Conservation (phyloP, 2,797 vertebrate species). For the Malacoraja senta region DNA sequence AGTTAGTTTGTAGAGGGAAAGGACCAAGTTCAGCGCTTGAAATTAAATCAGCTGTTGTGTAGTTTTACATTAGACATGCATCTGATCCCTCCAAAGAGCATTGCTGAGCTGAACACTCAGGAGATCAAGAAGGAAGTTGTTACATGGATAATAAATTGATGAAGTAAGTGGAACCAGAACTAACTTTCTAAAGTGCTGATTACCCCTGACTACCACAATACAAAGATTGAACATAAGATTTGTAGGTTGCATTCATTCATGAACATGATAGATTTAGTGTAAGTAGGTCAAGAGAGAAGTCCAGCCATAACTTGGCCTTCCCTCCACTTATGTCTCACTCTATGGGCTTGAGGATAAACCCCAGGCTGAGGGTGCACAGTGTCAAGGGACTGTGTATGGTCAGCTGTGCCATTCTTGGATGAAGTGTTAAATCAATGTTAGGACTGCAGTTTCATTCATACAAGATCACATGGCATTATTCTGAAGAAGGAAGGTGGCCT, state of each 20-base stretch:
- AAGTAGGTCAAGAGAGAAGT: background rate
- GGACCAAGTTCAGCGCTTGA: background rate
- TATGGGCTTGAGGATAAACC: too few species aligned
- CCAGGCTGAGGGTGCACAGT: too few species aligned
- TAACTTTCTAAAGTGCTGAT: background rate
- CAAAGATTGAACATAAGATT: background rate
- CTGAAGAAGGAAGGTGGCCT: too few species aligned
- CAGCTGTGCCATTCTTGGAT: too few species aligned
- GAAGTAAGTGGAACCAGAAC: constrained; percentile 20
- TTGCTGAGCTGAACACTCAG: background rate
- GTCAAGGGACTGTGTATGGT: too few species aligned
- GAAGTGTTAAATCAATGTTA: too few species aligned
- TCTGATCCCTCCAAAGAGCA: background rate
- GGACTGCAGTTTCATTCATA: too few species aligned
- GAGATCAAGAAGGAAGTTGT: constrained; percentile 27
- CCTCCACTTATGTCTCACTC: too few species aligned
- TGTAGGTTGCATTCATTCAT: background rate
- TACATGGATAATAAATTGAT: constrained; percentile 7
- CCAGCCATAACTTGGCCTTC: too few species aligned
- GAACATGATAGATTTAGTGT: background rate
- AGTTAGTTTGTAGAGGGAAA: background rate
- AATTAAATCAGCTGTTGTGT: background rate
- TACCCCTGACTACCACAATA: background rate
- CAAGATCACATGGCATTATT: too few species aligned
- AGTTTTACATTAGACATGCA: background rate